A percentile compares a stretch with the other conserved stretches of the same genome.
Conservation (phyloP, 2,797 vertebrate species). For the Lepidocolaptes lacrymiger region DNA sequence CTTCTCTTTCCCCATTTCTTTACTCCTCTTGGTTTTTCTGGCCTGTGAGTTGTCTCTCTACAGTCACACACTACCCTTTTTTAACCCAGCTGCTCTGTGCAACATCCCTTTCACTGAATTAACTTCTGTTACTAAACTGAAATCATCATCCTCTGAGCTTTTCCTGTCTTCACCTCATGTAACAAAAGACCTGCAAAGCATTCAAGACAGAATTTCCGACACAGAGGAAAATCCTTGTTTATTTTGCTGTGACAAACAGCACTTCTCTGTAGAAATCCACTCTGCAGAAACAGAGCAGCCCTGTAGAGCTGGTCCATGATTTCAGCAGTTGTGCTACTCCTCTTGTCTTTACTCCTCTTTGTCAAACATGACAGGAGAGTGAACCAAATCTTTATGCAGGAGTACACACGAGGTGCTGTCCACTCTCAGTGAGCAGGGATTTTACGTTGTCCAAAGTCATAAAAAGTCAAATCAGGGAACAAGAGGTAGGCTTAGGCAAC, state of each 20-base stretch:
- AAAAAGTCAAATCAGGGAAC: background rate
- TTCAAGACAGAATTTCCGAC: background rate
- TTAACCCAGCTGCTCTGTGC: background rate
- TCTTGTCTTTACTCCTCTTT: background rate
- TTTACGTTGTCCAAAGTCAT: background rate
- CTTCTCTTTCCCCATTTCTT: background rate
- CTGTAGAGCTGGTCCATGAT: background rate
- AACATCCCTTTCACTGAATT: background rate
- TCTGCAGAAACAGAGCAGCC: background rate
- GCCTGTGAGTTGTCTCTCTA: background rate
- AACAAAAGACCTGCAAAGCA: background rate
- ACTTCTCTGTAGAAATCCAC: background rate
- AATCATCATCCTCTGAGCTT: slow-evolving; percentile 39
- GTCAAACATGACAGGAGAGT: background rate
- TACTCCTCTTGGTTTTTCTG: background rate
- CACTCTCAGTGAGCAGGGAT: background rate
- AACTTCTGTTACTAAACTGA: background rate
- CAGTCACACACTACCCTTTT: slow-evolving; percentile 6
- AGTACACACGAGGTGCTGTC: no score
- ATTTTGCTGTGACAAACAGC: background rate
- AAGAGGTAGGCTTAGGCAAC: background rate
- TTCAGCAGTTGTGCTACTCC: background rate
- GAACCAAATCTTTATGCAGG: background rate
- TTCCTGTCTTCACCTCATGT: background rate
- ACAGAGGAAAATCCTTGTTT: background rate